These are phyloP conservation scores for Adela reaumurella DNA, from an alignment of 2,888 invertebrate genomes.

Conservation along the genomic window DNA sequence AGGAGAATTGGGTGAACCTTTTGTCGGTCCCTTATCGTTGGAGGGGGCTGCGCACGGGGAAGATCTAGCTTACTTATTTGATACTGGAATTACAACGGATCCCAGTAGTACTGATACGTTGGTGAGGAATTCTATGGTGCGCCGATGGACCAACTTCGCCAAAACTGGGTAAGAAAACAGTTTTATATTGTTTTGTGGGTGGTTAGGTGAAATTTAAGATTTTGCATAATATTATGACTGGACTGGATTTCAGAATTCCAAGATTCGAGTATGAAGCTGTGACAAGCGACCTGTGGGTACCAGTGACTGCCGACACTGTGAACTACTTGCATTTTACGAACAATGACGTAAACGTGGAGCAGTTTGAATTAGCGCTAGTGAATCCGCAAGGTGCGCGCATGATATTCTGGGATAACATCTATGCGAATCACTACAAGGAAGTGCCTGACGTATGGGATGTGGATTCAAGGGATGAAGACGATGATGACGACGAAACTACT, in stretches of 20 bases:
- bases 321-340: constrained; percentile 25
- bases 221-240: too few relatives aligned
- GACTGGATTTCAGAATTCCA: constrained; percentile 14
- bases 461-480: constrained; percentile 19
- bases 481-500: constrained; percentile 9
- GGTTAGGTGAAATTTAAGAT: too few relatives aligned
- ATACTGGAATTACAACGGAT: constrained; percentile 20
- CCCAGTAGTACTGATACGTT: constrained; percentile 16
- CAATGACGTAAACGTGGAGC: constrained; percentile 18
- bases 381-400: constrained; percentile 25
- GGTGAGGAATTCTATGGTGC: constrained; percentile 29
- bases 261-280: too few relatives aligned
- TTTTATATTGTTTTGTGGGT: too few relatives aligned
- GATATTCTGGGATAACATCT: constrained; percentile 33
- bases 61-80: constrained; percentile 36
- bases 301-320: constrained; percentile 18
- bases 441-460: constrained; percentile 28
- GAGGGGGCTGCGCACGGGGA: constrained; percentile 33
- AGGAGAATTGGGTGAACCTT: constrained; percentile 26
- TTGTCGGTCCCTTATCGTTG: constrained; percentile 24
- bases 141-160: constrained; percentile 43
- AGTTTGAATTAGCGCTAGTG: constrained; percentile 20
- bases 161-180: constrained; percentile 27
- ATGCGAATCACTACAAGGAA: constrained; percentile 28
- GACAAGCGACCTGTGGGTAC: constrained; percentile 24